Conservation (phyloP, 2,113 vertebrate species). For the Neomonachus schauinslandi region DNA sequence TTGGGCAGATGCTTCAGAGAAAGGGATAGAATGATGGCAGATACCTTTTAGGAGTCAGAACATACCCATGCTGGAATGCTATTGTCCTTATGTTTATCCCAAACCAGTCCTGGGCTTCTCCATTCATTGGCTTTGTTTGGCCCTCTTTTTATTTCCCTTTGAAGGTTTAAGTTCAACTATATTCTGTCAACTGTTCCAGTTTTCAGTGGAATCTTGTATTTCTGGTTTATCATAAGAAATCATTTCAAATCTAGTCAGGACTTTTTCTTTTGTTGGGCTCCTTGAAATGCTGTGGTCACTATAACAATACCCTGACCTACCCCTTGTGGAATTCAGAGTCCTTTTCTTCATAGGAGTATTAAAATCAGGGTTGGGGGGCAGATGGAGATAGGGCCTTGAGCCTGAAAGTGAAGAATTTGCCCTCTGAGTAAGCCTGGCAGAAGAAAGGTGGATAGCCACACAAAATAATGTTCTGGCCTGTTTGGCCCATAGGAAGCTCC, state of each 20-base stretch:
- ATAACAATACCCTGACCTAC: neutral
- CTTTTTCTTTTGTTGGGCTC: slow-evolving; percentile 35
- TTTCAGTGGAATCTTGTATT: slow-evolving; percentile 67
- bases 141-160: neutral
- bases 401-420: neutral
- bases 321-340: neutral
- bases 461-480: neutral
- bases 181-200: slow-evolving; percentile 61
- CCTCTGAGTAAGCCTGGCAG: neutral
- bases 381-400: neutral
- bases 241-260: slow-evolving; percentile 63
- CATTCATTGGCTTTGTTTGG: neutral
- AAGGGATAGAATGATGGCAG: accelerated
- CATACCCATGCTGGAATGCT: neutral
- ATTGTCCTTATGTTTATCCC: neutral
- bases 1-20: neutral
- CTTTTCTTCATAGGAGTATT: neutral
- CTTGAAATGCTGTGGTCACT: neutral
- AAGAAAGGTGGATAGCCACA: neutral
- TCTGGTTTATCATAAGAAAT: slow-evolving; percentile 77
- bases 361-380: neutral
- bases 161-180: slow-evolving; percentile 30
- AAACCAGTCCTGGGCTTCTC: neutral
- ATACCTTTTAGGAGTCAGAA: neutral
- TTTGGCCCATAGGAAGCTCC: neutral